These are phyloP conservation scores for Polietes domitor DNA, from an alignment of 2,888 invertebrate genomes.

Conservation along the genomic window DNA sequence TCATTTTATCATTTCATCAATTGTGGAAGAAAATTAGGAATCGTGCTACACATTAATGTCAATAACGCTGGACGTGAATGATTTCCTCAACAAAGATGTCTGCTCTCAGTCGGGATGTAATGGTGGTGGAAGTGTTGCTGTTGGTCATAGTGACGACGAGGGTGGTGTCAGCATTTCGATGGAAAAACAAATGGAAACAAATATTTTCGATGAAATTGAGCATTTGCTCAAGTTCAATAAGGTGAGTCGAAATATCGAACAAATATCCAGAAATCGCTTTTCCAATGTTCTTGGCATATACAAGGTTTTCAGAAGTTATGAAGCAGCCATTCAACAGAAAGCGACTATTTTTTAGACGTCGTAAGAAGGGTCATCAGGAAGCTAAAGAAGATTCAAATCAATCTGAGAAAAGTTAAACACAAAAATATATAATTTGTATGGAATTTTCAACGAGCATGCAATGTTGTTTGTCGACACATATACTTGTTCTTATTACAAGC, in stretches of 20 bases:
- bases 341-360: too few relatives aligned
- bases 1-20: background rate
- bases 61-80: constrained; percentile 67
- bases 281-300: too few relatives aligned
- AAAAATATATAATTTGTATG: too few relatives aligned
- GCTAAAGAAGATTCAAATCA: too few relatives aligned
- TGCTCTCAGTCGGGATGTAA: constrained; percentile 44
- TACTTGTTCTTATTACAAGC: too few relatives aligned
- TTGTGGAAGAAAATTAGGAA: background rate
- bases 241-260: constrained; percentile 45
- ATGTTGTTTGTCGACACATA: too few relatives aligned
- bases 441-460: too few relatives aligned
- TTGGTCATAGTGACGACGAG: background rate
- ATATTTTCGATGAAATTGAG: constrained; percentile 70
- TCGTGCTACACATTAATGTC: constrained; percentile 55
- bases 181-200: constrained; percentile 65
- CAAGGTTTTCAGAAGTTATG: too few relatives aligned
- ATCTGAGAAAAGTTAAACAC: too few relatives aligned
- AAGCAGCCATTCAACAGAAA: too few relatives aligned
- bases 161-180: constrained; percentile 35
- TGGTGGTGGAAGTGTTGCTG: background rate
- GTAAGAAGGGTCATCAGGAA: too few relatives aligned
- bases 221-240: constrained; percentile 67
- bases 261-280: background rate
- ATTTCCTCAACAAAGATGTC: constrained; percentile 66